These are phyloP conservation scores for Parapsyche elsis DNA, from an alignment of 1,140 invertebrate genomes.

Conservation along the genomic window DNA sequence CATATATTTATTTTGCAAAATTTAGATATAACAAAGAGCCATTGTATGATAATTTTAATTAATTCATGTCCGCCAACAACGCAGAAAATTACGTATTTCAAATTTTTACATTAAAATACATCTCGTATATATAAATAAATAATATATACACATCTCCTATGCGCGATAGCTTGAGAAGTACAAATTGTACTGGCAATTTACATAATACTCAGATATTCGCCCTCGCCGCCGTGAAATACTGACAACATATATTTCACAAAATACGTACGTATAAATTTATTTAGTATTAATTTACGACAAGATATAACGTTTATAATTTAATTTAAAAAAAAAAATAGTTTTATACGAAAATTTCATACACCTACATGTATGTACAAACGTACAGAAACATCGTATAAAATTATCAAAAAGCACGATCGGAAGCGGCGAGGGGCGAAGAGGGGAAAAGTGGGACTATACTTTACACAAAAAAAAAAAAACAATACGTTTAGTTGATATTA, in stretches of 20 bases:
- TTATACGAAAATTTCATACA: too few relatives aligned
- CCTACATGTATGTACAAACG: neutral
- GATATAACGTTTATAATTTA: too few relatives aligned
- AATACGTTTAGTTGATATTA: slow-evolving; percentile 13
- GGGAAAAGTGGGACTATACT: neutral
- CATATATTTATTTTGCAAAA: slow-evolving; percentile 19
- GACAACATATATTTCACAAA: slow-evolving; percentile 20
- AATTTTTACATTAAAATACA: slow-evolving; percentile 29
- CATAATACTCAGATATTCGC: slow-evolving; percentile 20
- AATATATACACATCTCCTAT: neutral
- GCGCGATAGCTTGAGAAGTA: slow-evolving; percentile 17
- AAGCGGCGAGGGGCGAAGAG: neutral
- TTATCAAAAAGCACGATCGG: too few relatives aligned
- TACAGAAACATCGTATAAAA: neutral
- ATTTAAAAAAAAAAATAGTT: too few relatives aligned
- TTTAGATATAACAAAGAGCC: slow-evolving; percentile 46
- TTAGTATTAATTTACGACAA: too few relatives aligned
- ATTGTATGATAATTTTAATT: slow-evolving; percentile 55
- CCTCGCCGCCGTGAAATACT: neutral
- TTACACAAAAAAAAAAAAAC: neutral
- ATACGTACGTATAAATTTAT: neutral
- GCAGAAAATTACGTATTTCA: slow-evolving; percentile 25
- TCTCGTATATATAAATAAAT: slow-evolving; percentile 10
- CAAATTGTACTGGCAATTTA: slow-evolving; percentile 21
- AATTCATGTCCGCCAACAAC: slow-evolving; percentile 31